Evolutionary conservation across 2,888 invertebrate species (phyloP).

Genomic region (Artemia sinica): DNA sequence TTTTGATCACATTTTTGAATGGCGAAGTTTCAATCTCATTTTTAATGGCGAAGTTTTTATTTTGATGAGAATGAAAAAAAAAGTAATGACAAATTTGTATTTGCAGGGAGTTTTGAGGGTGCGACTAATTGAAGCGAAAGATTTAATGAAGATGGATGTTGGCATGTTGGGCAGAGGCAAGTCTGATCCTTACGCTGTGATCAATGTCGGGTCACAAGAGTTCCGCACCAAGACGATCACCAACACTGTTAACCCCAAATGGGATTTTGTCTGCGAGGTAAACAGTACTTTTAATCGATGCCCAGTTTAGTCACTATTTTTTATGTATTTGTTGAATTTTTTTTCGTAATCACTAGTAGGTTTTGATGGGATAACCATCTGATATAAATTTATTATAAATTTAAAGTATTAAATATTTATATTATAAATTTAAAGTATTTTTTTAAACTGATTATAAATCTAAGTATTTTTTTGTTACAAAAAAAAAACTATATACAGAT

Average conservation of each 20-base stretch:
- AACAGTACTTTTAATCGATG: constrained; percentile 25
- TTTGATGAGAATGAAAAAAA: neutral
- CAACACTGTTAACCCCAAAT: constrained; percentile 82
- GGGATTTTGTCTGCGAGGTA: constrained; percentile 98
- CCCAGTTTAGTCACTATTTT: too few relatives aligned
- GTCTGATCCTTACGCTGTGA: constrained; percentile 87
- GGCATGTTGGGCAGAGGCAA: constrained; percentile 82
- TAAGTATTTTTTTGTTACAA: too few relatives aligned
- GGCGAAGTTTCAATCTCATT: neutral
- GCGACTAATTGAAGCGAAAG: constrained; percentile 81
- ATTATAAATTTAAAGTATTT: too few relatives aligned
- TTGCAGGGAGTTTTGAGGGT: constrained; percentile 76
- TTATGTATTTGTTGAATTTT: too few relatives aligned
- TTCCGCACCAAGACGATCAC: constrained; percentile 85
- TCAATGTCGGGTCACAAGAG: constrained; percentile 79
- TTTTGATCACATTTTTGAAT: neutral
- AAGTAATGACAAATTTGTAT: constrained; percentile 23
- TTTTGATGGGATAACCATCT: too few relatives aligned
- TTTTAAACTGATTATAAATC: too few relatives aligned
- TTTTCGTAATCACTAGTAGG: too few relatives aligned
- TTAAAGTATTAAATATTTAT: too few relatives aligned
- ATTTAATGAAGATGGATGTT: constrained; percentile 90
- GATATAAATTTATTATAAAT: too few relatives aligned
- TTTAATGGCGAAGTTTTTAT: neutral
- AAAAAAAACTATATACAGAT: too few relatives aligned